phyloP scores from a whole-genome alignment of 2,888 invertebrate species.

The Lasioglossum lativentre region DNA sequence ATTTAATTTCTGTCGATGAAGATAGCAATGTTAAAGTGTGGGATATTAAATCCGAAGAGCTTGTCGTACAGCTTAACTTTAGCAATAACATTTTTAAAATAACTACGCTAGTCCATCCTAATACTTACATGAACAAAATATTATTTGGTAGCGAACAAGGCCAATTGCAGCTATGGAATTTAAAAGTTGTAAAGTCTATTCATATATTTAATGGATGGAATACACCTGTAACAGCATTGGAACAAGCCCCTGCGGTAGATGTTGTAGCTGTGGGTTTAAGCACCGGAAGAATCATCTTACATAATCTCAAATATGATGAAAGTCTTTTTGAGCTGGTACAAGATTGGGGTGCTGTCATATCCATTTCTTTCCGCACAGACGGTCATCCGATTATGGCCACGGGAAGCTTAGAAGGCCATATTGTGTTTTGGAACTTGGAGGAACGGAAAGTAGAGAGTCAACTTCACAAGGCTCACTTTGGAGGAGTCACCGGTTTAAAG shows the following conservation, averaged over 20 bases:
- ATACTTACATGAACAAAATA: constrained; percentile 97
- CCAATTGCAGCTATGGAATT: constrained; percentile 94
- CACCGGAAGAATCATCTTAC: constrained; percentile 93
- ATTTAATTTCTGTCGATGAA: constrained; percentile 94
- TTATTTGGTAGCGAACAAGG: constrained; percentile 95
- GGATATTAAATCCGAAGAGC: constrained; percentile 91
- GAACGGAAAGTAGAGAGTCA: constrained; percentile 92
- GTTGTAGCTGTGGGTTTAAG: constrained; percentile 95
- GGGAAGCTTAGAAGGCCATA: constrained; percentile 92
- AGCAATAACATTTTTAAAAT: constrained; percentile 90
- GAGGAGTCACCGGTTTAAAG: constrained; percentile 91
- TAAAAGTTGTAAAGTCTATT: constrained; percentile 91
- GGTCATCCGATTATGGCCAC: constrained; percentile 94
- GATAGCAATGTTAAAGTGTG: constrained; percentile 92
- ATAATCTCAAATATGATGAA: constrained; percentile 95
- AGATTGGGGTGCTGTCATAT: constrained; percentile 95
- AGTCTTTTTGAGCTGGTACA: constrained; percentile 94
- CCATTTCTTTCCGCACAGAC: constrained; percentile 94
- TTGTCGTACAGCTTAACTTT: constrained; percentile 90
- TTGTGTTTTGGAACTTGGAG: constrained; percentile 97
- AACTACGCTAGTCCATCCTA: constrained; percentile 95
- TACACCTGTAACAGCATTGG: constrained; percentile 89
- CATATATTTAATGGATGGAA: constrained; percentile 92
- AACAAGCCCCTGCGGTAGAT: constrained; percentile 96
- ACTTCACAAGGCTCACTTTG: constrained; percentile 91